phyloP scores from a whole-genome alignment of 2,113 vertebrate species.

The Mastomys coucha region DNA sequence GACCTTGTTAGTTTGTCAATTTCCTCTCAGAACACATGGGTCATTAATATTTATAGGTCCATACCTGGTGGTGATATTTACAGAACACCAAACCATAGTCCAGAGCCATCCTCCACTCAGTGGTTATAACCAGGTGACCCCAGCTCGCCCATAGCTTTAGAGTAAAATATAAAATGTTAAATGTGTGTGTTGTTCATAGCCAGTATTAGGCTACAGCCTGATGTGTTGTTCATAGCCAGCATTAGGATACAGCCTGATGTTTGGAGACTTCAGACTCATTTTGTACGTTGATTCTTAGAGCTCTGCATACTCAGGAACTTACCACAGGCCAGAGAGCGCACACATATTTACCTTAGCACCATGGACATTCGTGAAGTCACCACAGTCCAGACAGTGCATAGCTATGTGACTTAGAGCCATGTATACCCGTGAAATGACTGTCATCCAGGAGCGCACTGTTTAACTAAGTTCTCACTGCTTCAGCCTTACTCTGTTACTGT shows the following conservation, averaged over 20 bases:
- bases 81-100: background rate
- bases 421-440: too few species aligned
- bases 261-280: background rate
- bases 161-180: background rate
- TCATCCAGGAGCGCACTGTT: too few species aligned
- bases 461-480: background rate
- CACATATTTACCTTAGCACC: too few species aligned
- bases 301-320: background rate
- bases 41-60: slow-evolving; percentile 76
- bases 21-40: slow-evolving; percentile 72
- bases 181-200: background rate
- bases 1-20: slow-evolving; percentile 74
- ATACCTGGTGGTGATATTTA: background rate
- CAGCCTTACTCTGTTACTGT: background rate
- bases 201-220: background rate
- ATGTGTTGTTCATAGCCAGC: background rate
- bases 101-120: accelerated
- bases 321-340: background rate
- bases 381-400: too few species aligned
- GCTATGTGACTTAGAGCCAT: too few species aligned
- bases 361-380: too few species aligned
- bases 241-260: background rate
- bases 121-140: background rate
- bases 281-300: background rate
- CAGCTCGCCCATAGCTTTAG: background rate